phyloP scores from a whole-genome alignment of 2,113 vertebrate species.

The Lepus timidus region DNA sequence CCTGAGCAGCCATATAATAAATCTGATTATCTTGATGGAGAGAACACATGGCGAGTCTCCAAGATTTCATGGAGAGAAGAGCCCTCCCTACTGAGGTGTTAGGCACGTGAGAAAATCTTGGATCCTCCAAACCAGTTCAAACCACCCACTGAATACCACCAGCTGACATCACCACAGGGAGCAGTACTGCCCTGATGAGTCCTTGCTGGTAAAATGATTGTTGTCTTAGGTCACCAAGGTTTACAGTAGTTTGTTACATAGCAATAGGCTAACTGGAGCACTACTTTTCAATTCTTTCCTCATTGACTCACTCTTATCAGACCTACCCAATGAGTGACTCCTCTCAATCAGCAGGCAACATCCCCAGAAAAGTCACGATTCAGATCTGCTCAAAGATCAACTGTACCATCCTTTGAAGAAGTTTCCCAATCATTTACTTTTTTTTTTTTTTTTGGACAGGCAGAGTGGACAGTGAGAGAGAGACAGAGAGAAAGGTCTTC shows the following conservation, averaged over 20 bases:
- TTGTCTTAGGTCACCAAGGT: not conserved
- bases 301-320: not conserved
- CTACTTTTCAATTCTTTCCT: not conserved
- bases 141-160: not conserved
- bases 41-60: not conserved
- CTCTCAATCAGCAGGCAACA: not conserved
- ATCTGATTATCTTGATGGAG: not conserved
- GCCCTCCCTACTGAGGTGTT: not conserved
- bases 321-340: not conserved
- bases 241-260: not conserved
- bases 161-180: not conserved
- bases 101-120: not conserved
- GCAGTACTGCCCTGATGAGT: not conserved
- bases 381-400: slow-evolving; percentile 24
- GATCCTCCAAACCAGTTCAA: not conserved
- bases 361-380: not conserved
- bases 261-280: not conserved
- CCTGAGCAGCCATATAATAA: not conserved
- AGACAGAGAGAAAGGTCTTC: too few relatives aligned
- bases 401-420: not conserved
- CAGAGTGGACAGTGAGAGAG: too few relatives aligned
- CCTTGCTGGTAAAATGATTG: not conserved
- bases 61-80: not conserved
- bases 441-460: too few relatives aligned
- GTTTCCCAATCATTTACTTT: not conserved